A percentile compares a stretch with the other conserved stretches of the same genome.
phyloP scores from a whole-genome alignment of 2,113 vertebrate species.

The Alexandromys fortis region DNA sequence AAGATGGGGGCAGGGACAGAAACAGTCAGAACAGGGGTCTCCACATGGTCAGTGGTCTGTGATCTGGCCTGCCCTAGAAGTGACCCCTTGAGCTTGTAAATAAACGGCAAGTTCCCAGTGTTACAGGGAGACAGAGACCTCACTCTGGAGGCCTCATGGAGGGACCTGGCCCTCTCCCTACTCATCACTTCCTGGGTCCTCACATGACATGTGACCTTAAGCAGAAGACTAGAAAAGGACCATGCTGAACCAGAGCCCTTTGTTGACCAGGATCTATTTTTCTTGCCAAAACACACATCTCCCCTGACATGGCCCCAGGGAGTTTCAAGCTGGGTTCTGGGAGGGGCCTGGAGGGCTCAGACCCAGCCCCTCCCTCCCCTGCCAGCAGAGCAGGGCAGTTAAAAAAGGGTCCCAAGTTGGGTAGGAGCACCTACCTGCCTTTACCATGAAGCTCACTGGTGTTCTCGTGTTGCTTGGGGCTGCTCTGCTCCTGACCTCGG shows the following conservation, averaged over 20 bases:
- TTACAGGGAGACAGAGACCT: no score
- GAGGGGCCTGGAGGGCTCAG: no score
- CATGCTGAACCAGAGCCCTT: background rate
- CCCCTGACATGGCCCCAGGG: background rate
- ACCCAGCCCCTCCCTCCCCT: background rate
- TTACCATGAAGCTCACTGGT: background rate
- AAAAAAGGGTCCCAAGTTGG: background rate
- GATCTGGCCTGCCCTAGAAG: background rate
- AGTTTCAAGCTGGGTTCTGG: background rate
- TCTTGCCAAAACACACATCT: background rate
- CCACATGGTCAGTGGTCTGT: no score
- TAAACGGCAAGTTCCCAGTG: no score
- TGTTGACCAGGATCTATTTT: background rate
- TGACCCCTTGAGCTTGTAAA: no score
- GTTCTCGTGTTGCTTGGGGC: background rate
- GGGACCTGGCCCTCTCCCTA: fast-evolving
- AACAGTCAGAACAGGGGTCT: background rate
- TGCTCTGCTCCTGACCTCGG: background rate
- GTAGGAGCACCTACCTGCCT: background rate
- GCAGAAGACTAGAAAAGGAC: background rate
- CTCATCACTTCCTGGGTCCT: background rate
- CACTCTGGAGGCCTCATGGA: no score
- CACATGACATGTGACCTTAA: background rate
- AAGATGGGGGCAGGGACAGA: background rate
- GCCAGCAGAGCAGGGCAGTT: background rate